Conservation (phyloP, 2,797 vertebrate species). For the Enteromius thamalakanensis region DNA sequence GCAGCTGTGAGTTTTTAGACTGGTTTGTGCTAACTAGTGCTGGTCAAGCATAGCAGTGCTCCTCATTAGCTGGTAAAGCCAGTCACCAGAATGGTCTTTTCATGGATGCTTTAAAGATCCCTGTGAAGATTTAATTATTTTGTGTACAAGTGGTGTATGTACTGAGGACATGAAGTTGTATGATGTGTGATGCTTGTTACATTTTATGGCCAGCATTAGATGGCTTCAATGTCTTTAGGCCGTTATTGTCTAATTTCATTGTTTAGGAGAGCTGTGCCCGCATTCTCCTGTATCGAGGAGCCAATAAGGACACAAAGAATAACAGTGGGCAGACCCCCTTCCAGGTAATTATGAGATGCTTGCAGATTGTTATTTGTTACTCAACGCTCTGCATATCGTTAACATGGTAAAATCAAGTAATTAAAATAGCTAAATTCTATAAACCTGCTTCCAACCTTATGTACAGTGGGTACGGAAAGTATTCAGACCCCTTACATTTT, state of each 20-base stretch:
- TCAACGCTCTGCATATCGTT: conserved; percentile 16
- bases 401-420: conserved; percentile 6
- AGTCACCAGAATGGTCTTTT: neutral
- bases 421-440: neutral
- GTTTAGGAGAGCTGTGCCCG: conserved; percentile 89
- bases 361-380: neutral
- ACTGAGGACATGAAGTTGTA: neutral
- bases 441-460: neutral
- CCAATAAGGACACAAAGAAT: conserved; percentile 91
- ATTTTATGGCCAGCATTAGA: conserved; percentile 2
- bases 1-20: neutral
- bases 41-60: neutral
- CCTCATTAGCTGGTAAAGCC: neutral
- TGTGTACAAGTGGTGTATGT: neutral
- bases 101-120: neutral
- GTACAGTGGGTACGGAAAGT: no score
- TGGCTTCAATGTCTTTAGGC: neutral
- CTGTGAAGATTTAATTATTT: neutral
- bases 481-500: no score
- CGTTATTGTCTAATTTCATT: conserved; percentile 28
- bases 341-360: conserved; percentile 77
- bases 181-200: neutral
- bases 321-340: conserved; percentile 90
- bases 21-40: neutral
- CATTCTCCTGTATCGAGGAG: conserved; percentile 89